phyloP scores from a whole-genome alignment of 2,797 vertebrate species.

The Argya squamiceps region DNA sequence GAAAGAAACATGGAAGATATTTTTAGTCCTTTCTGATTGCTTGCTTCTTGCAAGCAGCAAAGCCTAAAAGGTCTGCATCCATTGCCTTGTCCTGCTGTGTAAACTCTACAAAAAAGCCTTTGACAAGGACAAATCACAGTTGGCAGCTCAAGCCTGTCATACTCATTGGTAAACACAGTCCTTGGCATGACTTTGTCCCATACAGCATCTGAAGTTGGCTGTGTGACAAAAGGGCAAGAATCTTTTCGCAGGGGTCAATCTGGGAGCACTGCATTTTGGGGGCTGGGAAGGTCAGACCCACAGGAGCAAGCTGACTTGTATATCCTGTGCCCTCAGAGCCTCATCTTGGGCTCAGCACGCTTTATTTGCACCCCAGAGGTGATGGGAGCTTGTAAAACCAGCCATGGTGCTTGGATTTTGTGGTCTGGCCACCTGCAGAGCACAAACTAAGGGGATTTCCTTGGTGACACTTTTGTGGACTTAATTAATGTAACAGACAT shows the following conservation, averaged over 20 bases:
- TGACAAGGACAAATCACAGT: not conserved
- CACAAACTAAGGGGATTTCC: not conserved
- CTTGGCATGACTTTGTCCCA: not conserved
- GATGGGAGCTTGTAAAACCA: not conserved
- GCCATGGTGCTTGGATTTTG: not conserved
- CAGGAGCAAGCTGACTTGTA: not conserved
- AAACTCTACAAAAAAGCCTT: not conserved
- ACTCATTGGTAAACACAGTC: not conserved
- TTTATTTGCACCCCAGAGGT: not conserved
- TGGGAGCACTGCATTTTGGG: not conserved
- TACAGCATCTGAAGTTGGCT: not conserved
- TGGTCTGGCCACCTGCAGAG: not conserved
- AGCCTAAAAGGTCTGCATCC: not conserved
- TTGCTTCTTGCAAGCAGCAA: not conserved
- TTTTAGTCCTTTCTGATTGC: not conserved
- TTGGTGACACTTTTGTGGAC: not conserved
- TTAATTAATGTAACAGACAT: not conserved
- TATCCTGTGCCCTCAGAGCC: not conserved
- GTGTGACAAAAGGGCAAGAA: not conserved
- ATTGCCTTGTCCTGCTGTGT: not conserved
- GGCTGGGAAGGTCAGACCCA: not conserved
- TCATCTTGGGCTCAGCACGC: fast-evolving
- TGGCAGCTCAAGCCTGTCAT: not conserved
- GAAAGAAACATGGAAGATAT: not conserved
- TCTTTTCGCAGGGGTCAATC: not conserved